A percentile compares a stretch with the other conserved stretches of the same genome.
phyloP scores from a whole-genome alignment of 2,797 vertebrate species.

The Sus cebifrons region DNA sequence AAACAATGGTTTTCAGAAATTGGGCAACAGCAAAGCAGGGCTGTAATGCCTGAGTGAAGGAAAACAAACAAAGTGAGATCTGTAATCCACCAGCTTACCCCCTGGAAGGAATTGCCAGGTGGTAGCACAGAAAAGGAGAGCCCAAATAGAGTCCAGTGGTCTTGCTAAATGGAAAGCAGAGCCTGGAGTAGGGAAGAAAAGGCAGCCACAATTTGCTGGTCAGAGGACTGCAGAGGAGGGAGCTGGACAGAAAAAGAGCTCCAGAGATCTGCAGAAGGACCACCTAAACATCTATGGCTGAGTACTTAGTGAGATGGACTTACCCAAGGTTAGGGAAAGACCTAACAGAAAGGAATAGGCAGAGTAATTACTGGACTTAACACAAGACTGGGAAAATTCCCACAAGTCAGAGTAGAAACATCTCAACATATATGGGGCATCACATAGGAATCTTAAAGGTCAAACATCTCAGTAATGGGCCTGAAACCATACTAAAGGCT shows the following conservation, averaged over 20 bases:
- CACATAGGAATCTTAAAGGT: constrained; percentile 18
- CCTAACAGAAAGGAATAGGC: background rate
- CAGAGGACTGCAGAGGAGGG: background rate
- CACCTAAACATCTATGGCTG: background rate
- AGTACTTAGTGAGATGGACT: background rate
- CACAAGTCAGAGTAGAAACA: background rate
- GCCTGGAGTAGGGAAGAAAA: background rate
- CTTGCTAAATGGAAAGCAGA: background rate
- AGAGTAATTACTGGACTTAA: background rate
- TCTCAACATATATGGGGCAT: background rate
- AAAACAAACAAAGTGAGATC: background rate
- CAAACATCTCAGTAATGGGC: background rate
- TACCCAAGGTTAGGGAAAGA: background rate
- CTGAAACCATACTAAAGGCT: background rate
- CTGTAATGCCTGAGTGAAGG: background rate
- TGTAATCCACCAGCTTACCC: background rate
- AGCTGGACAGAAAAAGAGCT: background rate
- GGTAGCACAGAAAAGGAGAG: background rate
- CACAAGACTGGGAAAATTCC: background rate
- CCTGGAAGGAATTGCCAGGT: background rate
- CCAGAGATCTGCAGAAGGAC: background rate
- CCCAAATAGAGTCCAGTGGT: background rate
- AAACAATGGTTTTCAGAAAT: constrained; percentile 13
- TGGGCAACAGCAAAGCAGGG: background rate
- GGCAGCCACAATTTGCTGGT: background rate